These are phyloP conservation scores for Nesidiocoris tenuis DNA, from an alignment of 2,888 invertebrate species.

Conservation along the genomic window DNA sequence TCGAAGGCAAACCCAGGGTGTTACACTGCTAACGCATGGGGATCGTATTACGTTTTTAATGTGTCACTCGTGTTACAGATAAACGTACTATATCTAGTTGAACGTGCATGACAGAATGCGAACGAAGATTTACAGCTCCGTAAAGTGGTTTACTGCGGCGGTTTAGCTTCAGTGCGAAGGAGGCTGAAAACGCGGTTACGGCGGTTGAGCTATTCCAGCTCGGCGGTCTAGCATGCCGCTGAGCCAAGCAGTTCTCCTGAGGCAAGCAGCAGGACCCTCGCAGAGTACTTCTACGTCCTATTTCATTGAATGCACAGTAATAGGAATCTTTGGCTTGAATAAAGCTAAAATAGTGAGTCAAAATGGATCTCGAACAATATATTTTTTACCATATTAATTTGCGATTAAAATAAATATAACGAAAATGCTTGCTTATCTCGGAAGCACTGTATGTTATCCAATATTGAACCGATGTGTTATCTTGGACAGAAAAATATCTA, in stretches of 20 bases:
- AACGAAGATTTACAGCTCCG: background rate
- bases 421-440: no score
- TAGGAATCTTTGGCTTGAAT: background rate
- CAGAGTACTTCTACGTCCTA: background rate
- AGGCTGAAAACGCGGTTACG: background rate
- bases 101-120: background rate
- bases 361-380: no score
- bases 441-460: no score
- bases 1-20: no score
- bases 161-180: background rate
- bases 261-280: background rate
- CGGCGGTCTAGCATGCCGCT: background rate
- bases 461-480: no score
- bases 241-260: background rate
- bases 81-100: background rate
- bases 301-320: background rate
- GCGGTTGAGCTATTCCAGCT: background rate
- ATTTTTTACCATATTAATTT: no score
- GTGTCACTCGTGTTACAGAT: background rate
- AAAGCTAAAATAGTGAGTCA: background rate
- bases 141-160: background rate
- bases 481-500: no score
- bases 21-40: no score
- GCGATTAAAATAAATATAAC: no score
- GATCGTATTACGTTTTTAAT: background rate